Percentiles rank a stretch among this genome's conserved stretches.
phyloP scores from a whole-genome alignment of 2,888 invertebrate genomes.

The Lithophane semibrunnea region DNA sequence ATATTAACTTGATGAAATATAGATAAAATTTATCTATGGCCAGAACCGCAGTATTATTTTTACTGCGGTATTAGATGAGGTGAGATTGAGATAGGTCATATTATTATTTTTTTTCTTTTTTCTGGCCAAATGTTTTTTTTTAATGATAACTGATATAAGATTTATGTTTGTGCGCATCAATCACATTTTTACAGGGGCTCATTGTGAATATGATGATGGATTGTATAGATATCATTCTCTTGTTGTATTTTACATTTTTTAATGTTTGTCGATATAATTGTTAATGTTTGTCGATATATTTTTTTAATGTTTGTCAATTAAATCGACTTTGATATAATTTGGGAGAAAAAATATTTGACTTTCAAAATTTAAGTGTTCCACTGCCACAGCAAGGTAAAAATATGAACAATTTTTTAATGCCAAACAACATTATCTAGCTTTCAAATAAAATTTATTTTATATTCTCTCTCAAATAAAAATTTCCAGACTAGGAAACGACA shows the following conservation, averaged over 20 bases:
- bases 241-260: not conserved
- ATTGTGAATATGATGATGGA: not conserved
- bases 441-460: constrained; percentile 16
- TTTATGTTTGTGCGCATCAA: no score
- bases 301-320: no score
- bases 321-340: not conserved
- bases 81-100: no score
- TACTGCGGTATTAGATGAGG: no score
- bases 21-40: not conserved
- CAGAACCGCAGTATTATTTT: not conserved
- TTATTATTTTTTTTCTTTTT: no score
- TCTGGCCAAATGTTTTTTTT: no score
- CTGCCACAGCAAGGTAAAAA: not conserved
- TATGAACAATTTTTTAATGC: not conserved
- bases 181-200: no score
- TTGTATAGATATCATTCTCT: not conserved
- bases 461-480: constrained; percentile 27
- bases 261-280: not conserved
- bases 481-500: constrained; percentile 30
- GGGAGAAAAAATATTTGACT: no score
- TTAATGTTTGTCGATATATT: not conserved
- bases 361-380: not conserved
- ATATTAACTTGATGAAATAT: not conserved
- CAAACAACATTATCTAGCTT: not conserved
- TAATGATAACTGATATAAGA: no score